phyloP scores from a whole-genome alignment of 2,113 vertebrate genomes.

The Alces alces region DNA sequence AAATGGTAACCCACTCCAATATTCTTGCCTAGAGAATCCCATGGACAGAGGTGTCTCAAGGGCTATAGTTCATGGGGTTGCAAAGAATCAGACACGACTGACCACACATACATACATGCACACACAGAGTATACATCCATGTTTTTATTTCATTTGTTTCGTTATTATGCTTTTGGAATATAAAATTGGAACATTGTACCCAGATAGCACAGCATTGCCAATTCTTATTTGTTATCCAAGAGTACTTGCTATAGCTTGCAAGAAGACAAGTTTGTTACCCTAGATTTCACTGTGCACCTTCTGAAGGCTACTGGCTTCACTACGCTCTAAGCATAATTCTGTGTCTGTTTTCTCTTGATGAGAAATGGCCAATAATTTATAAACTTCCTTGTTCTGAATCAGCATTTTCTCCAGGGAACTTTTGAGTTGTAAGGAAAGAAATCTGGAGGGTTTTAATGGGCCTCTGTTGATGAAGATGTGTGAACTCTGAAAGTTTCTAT shows the following conservation, averaged over 20 bases:
- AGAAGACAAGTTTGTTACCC: background rate
- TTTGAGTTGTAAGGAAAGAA: background rate
- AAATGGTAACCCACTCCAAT: background rate
- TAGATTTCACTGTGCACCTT: background rate
- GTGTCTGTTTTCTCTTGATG: background rate
- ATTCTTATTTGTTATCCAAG: background rate
- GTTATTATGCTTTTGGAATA: background rate
- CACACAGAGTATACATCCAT: background rate
- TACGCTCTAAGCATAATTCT: background rate
- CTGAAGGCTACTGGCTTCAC: background rate
- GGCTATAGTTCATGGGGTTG: background rate
- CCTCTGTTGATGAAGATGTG: background rate
- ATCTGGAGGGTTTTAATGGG: slow-evolving; percentile 6
- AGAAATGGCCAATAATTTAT: background rate
- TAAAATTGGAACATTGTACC: background rate
- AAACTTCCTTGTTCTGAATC: background rate
- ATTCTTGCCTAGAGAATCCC: background rate
- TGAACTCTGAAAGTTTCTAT: background rate
- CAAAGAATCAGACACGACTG: background rate
- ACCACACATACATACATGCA: fast-evolving
- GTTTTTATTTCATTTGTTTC: background rate
- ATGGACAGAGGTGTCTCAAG: background rate
- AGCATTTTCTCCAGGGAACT: background rate
- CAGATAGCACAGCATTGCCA: background rate
- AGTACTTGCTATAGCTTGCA: background rate